Percentiles rank a stretch among this genome's conserved stretches.
Evolutionary conservation across 2,888 invertebrate genomes (phyloP).

Genomic region (Ernsta delagoae): DNA sequence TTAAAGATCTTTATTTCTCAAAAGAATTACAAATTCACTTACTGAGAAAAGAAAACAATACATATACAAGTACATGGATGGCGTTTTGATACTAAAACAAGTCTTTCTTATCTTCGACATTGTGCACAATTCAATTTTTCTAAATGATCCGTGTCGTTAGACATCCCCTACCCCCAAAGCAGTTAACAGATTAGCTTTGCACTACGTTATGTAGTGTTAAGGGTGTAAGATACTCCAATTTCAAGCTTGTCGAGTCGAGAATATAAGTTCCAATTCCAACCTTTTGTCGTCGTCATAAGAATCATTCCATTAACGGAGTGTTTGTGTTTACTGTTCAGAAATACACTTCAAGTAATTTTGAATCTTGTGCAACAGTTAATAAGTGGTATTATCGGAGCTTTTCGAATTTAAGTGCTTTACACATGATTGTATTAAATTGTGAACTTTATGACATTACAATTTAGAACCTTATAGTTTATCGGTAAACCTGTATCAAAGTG

Average conservation of each 20-base stretch:
- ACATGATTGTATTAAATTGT: neutral
- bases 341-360: neutral
- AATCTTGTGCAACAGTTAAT: neutral
- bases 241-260: too few relatives aligned
- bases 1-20: too few relatives aligned
- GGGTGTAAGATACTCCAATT: neutral
- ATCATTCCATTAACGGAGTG: neutral
- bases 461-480: neutral
- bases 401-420: neutral
- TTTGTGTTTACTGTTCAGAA: neutral
- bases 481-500: neutral
- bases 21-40: too few relatives aligned
- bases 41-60: too few relatives aligned
- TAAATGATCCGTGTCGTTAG: neutral
- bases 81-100: too few relatives aligned
- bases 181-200: conserved; percentile 11
- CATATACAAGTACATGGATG: too few relatives aligned
- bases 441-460: neutral
- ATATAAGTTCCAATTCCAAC: neutral
- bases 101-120: too few relatives aligned
- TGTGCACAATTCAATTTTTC: neutral
- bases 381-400: neutral
- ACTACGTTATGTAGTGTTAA: neutral
- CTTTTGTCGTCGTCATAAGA: neutral
- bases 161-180: neutral